Percentiles rank a stretch among this genome's conserved stretches.
These are phyloP conservation scores for Chelon auratus DNA, from an alignment of 2,797 vertebrate genomes.

Conservation along the genomic window DNA sequence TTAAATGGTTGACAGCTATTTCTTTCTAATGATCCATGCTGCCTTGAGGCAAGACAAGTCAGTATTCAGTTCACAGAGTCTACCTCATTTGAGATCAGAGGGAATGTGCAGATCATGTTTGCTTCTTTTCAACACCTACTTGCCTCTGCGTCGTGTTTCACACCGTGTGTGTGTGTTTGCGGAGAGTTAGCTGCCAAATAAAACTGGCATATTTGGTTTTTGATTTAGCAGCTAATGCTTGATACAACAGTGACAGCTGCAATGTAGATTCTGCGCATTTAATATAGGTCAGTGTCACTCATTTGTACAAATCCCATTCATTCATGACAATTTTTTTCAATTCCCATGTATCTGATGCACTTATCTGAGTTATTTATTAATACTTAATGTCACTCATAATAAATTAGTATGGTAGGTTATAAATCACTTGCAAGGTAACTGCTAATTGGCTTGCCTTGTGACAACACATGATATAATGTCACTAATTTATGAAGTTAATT, in stretches of 20 bases:
- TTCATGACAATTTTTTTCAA: no score
- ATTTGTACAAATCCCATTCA: no score
- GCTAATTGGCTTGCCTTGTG: neutral
- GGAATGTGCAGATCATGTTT: conserved; percentile 36
- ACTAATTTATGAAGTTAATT: neutral
- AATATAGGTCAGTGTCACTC: neutral
- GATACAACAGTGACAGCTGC: neutral
- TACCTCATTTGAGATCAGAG: conserved; percentile 37
- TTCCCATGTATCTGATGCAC: no score
- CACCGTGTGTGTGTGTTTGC: conserved; percentile 11
- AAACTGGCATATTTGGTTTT: conserved; percentile 32
- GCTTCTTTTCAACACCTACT: conserved; percentile 15
- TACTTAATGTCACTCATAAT: no score
- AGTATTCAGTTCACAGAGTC: conserved; percentile 36
- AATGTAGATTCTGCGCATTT: neutral
- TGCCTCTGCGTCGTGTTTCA: conserved; percentile 24
- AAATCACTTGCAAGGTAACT: no score
- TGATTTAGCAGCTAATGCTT: conserved; percentile 15
- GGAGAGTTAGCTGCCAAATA: conserved; percentile 5
- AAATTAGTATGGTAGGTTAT: no score
- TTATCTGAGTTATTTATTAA: no score
- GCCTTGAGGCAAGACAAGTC: conserved; percentile 40
- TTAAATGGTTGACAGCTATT: conserved; percentile 41
- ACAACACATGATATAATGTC: neutral
- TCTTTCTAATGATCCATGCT: conserved; percentile 32